These are phyloP conservation scores for Rafetus swinhoei DNA, from an alignment of 2,113 vertebrate genomes.

Conservation along the genomic window DNA sequence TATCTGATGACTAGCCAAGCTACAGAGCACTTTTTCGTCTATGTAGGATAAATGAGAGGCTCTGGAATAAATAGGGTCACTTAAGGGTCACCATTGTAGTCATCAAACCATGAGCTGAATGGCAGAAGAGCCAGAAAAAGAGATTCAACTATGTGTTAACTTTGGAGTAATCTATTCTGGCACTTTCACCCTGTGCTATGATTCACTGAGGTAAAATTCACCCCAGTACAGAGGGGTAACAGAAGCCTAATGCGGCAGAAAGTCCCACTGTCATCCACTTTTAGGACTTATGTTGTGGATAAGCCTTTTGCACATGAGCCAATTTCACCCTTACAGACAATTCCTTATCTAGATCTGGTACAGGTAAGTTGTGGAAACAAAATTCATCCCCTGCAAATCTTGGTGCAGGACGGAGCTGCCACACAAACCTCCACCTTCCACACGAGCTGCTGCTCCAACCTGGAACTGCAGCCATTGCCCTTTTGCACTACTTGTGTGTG, in stretches of 20 bases:
- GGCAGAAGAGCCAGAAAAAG: background rate
- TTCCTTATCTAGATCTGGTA: background rate
- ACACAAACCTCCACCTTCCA: background rate
- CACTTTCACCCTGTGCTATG: rapidly evolving
- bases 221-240: background rate
- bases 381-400: background rate
- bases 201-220: background rate
- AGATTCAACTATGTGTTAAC: background rate
- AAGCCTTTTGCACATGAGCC: background rate
- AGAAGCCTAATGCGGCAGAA: background rate
- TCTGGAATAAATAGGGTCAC: background rate
- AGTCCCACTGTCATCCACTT: background rate
- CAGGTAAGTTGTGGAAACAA: background rate
- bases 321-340: background rate
- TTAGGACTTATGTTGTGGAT: background rate
- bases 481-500: background rate
- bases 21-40: background rate
- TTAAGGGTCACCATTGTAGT: background rate
- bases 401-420: background rate
- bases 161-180: background rate
- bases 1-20: background rate
- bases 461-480: background rate
- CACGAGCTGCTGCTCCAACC: background rate
- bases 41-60: background rate
- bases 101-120: background rate